Evolutionary conservation across 2,888 invertebrate genomes (phyloP), one percentile per base, ranked within the genome.

Genomic region (Oxyscelio sp.): DNA sequence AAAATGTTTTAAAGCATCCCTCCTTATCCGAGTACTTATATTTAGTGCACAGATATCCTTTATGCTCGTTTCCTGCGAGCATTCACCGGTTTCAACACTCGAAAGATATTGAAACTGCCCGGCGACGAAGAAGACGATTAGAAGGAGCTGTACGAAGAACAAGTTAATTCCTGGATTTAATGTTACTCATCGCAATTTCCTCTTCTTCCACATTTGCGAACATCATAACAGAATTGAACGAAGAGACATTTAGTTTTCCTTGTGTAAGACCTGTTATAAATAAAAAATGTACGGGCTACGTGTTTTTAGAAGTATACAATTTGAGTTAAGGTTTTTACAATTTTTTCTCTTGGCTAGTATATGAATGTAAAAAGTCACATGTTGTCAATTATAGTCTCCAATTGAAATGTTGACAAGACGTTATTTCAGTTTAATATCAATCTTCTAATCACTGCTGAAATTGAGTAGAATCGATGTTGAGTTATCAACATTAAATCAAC

Each of bases 1-100:
- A 66, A 77, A 85, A 77, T 85, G 84, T 77, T 85, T 85, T 73
- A 77, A 81, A 73, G 24, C 80, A 24, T 78, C 73, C 73, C 66
- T 78, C 19, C 75, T 71, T 63, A 73, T 63, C 75, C 50, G 56
- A 84, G 75, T 75, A 75, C 70, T 79, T 75, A 63, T 70, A 74
- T 84, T 79, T 70, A 79, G 63, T 58, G 66, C 45, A 40, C 52
- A 58, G 45, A 75, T 65, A 78, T 75, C 52, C 50, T 68, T 84
- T 70, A 63, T 65, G 63, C 65, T 61, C 59, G 45, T 65, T n/a
- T n/a, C n/a, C 75, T 54, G 48, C 74, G 38, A 38, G 54, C 75
- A 65, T 70, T 80, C 71, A 61, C 38, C 43, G n/a, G 8, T 48
- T 56, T 40, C 68, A 24, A 45, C 78, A 68, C 75, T 81, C 52